Conservation (phyloP, 1,140 invertebrate genomes). For the Colletes gigas region DNA sequence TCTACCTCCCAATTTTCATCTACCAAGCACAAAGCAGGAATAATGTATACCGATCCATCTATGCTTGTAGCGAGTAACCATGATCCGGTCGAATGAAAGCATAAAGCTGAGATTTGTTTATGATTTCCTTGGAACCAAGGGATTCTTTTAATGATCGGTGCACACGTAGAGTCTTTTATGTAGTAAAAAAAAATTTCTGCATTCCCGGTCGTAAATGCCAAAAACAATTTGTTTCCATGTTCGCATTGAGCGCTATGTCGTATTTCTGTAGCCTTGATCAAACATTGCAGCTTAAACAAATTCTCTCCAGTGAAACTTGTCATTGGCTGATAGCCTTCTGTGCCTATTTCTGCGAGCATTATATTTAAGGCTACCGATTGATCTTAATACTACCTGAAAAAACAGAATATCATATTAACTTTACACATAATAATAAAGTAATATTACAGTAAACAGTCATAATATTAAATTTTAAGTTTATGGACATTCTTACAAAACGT, state of each 20-base stretch:
- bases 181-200: slow-evolving; percentile 77
- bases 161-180: slow-evolving; percentile 64
- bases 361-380: neutral
- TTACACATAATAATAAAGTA: neutral
- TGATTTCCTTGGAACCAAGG: slow-evolving; percentile 85
- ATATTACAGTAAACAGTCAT: neutral
- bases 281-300: slow-evolving; percentile 76
- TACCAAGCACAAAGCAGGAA: slow-evolving; percentile 83
- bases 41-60: slow-evolving; percentile 84
- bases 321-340: slow-evolving; percentile 46
- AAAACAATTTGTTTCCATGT: slow-evolving; percentile 70
- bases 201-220: slow-evolving; percentile 74
- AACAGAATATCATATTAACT: neutral
- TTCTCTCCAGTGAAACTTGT: slow-evolving; percentile 64
- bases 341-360: slow-evolving; percentile 41
- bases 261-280: slow-evolving; percentile 78
- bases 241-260: slow-evolving; percentile 73
- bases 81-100: slow-evolving; percentile 86
- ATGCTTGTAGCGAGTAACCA: slow-evolving; percentile 85
- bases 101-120: slow-evolving; percentile 84
- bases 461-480: too few relatives aligned
- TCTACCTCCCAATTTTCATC: slow-evolving; percentile 81
- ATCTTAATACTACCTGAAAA: slow-evolving; percentile 46
- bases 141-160: slow-evolving; percentile 84
- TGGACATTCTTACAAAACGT: neutral